Conservation (phyloP, 2,888 invertebrate species). For the Drosophila limbata region DNA sequence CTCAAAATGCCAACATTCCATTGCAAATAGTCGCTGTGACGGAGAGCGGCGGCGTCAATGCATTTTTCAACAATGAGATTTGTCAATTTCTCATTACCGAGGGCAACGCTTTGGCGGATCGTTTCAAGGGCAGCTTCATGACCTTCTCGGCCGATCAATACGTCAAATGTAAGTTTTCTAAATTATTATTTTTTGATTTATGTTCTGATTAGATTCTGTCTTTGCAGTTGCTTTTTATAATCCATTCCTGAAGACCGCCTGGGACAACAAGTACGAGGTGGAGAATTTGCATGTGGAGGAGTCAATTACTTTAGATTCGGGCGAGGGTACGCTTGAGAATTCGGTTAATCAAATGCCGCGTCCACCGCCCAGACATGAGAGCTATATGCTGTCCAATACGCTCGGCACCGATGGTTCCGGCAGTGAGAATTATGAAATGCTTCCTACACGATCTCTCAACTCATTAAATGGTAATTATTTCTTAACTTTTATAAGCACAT, state of each 20-base stretch:
- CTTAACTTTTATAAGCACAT: too few relatives aligned
- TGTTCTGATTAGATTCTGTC: neutral
- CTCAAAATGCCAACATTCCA: conserved; percentile 96
- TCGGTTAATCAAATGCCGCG: conserved; percentile 88
- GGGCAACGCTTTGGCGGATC: conserved; percentile 96
- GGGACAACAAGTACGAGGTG: conserved; percentile 97
- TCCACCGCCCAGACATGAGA: conserved; percentile 91
- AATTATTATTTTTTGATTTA: neutral
- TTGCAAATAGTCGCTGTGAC: conserved; percentile 97
- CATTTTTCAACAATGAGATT: conserved; percentile 95
- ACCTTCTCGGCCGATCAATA: conserved; percentile 94
- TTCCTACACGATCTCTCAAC: conserved; percentile 86
- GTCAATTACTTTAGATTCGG: conserved; percentile 87
- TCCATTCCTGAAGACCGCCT: conserved; percentile 97
- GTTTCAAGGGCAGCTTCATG: conserved; percentile 95
- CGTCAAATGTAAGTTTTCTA: conserved; percentile 90
- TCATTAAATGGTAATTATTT: conserved; percentile 85
- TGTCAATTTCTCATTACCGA: conserved; percentile 96
- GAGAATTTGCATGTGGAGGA: conserved; percentile 96
- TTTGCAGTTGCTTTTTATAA: conserved; percentile 95
- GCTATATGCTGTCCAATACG: conserved; percentile 90
- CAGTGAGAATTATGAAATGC: conserved; percentile 89
- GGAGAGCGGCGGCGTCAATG: conserved; percentile 94
- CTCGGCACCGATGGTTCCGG: conserved; percentile 86
- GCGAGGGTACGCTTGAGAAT: conserved; percentile 90